phyloP scores from a whole-genome alignment of 2,113 vertebrate species.

The Podarcis cretensis region DNA sequence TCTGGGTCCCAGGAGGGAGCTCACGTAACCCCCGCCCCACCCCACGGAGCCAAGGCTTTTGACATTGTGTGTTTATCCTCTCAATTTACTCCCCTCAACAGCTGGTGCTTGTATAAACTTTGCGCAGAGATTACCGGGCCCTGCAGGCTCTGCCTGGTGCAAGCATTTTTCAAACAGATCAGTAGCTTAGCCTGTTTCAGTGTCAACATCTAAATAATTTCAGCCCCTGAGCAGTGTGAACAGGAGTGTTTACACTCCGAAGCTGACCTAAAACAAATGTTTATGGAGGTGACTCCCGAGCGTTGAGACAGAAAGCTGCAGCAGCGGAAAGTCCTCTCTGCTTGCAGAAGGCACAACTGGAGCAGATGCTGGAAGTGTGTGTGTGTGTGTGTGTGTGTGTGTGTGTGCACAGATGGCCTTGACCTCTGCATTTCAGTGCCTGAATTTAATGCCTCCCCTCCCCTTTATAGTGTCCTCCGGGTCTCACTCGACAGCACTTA shows the following conservation, averaged over 20 bases:
- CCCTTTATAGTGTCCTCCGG: not conserved
- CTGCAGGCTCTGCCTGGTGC: not conserved
- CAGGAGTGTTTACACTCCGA: constrained; percentile 20
- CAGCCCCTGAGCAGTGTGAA: constrained; percentile 2
- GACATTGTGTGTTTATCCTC: not conserved
- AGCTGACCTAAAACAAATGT: constrained; percentile 30
- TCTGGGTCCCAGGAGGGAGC: not conserved
- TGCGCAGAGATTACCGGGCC: constrained; percentile 9
- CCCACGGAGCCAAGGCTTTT: not conserved
- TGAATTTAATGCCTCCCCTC: not conserved
- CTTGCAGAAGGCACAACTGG: not conserved
- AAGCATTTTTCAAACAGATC: constrained; percentile 11
- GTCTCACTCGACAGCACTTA: not conserved
- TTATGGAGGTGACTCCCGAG: not conserved
- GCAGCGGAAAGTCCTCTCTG: not conserved
- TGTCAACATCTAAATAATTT: constrained; percentile 28
- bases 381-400: too few relatives aligned
- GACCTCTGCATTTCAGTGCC: not conserved
- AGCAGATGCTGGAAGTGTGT: too few relatives aligned
- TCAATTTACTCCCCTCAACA: not conserved
- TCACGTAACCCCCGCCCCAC: too few relatives aligned
- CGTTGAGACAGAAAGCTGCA: not conserved
- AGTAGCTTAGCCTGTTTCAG: not conserved
- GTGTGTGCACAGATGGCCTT: too few relatives aligned
- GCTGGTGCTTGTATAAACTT: constrained; percentile 19